Conservation (phyloP, 2,113 vertebrate genomes). For the Pyrgilauda ruficollis region DNA sequence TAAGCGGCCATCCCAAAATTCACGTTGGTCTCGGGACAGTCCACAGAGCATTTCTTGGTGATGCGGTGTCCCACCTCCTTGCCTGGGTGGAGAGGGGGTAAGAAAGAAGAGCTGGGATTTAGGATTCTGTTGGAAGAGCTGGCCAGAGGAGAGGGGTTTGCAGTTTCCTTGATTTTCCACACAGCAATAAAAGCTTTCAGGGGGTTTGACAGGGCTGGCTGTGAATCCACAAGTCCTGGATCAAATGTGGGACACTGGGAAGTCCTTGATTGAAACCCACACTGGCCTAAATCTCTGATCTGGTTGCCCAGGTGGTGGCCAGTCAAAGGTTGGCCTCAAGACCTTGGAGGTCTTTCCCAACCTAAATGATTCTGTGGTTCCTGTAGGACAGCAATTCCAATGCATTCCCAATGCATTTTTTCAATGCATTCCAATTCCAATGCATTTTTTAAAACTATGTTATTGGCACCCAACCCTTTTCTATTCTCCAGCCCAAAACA, state of each 20-base stretch:
- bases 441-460: neutral
- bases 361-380: neutral
- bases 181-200: accelerated
- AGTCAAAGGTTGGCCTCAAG: neutral
- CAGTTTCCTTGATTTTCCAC: neutral
- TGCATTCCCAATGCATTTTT: neutral
- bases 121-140: neutral
- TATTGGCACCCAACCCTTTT: neutral
- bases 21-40: neutral
- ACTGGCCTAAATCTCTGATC: neutral
- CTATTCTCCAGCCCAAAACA: neutral
- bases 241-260: neutral
- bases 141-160: neutral
- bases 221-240: neutral
- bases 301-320: neutral
- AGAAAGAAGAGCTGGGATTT: neutral
- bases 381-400: neutral
- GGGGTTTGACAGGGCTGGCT: neutral
- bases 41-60: conserved; percentile 45
- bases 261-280: neutral
- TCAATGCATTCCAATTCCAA: neutral
- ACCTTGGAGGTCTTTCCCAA: neutral
- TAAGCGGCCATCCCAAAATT: neutral
- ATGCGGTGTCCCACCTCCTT: neutral
- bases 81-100: neutral